These are phyloP conservation scores for Calliopsis andreniformis DNA, from an alignment of 1,140 invertebrate species.

Conservation along the genomic window DNA sequence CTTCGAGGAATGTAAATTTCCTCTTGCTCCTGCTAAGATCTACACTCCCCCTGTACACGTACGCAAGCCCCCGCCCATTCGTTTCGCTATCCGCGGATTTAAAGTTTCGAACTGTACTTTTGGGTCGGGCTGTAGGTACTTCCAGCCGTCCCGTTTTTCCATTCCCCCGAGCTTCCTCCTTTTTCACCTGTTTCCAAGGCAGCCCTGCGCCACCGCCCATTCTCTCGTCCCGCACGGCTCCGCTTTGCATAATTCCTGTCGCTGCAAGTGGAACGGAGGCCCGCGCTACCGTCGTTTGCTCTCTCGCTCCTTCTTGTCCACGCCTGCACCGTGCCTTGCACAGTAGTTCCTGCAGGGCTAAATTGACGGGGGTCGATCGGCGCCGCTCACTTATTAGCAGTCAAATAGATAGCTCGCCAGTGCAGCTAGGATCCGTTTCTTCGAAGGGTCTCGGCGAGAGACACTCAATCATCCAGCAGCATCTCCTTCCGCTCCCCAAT, in stretches of 20 bases:
- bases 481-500: not conserved
- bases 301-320: conserved; percentile 44
- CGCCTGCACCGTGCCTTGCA: conserved; percentile 34
- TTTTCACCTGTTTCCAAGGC: conserved; percentile 42
- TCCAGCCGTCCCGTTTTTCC: not conserved
- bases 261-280: conserved; percentile 61
- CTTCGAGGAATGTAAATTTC: too few relatives aligned
- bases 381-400: conserved; percentile 18
- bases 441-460: not conserved
- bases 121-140: not conserved
- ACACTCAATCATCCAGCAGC: not conserved
- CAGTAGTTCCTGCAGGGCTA: conserved; percentile 12
- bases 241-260: conserved; percentile 71
- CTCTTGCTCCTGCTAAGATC: too few relatives aligned
- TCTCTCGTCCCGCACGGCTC: conserved; percentile 43
- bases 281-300: conserved; percentile 47
- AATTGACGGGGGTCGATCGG: conserved; percentile 34
- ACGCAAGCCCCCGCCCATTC: not conserved
- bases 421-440: not conserved
- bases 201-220: conserved; percentile 18
- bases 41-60: too few relatives aligned
- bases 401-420: conserved; percentile 3
- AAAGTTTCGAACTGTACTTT: not conserved
- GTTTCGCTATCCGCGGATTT: not conserved
- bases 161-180: conserved; percentile 11